These are phyloP conservation scores for cattle (Bos taurus) DNA, from an alignment of 2,113 vertebrate genomes.

Conservation along the genomic window DNA sequence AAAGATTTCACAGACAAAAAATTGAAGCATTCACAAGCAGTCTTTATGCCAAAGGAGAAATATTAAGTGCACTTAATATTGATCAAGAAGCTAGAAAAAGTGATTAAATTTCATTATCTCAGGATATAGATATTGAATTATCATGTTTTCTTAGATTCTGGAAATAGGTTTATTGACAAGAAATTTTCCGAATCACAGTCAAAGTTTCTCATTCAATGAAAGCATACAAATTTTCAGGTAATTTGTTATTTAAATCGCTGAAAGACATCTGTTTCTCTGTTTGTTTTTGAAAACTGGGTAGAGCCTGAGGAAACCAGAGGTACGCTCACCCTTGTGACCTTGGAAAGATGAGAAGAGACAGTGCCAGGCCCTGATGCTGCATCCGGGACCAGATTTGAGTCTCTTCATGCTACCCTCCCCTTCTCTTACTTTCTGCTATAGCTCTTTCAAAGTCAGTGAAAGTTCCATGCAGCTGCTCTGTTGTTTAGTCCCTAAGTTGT, in stretches of 20 bases:
- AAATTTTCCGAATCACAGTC: neutral
- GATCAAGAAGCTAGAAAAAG: neutral
- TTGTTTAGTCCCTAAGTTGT: neutral
- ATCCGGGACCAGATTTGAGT: neutral
- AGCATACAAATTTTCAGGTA: neutral
- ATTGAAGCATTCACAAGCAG: constrained; percentile 55
- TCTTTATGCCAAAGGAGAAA: constrained; percentile 55
- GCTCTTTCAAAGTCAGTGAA: neutral
- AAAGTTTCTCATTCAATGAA: neutral
- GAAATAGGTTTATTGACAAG: neutral
- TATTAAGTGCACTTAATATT: neutral
- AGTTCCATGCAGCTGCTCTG: neutral
- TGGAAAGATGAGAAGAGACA: neutral
- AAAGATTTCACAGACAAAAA: constrained; percentile 68
- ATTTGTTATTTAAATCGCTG: neutral
- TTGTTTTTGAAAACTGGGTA: neutral
- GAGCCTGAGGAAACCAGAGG: neutral
- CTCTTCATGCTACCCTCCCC: neutral
- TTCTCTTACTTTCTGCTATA: neutral
- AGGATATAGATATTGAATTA: neutral
- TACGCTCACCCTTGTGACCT: neutral
- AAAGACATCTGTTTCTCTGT: neutral
- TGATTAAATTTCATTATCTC: neutral
- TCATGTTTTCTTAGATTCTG: neutral
- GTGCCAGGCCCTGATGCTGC: neutral